phyloP scores from a whole-genome alignment of 2,888 invertebrate genomes.

The Carterocephalus palaemon region DNA sequence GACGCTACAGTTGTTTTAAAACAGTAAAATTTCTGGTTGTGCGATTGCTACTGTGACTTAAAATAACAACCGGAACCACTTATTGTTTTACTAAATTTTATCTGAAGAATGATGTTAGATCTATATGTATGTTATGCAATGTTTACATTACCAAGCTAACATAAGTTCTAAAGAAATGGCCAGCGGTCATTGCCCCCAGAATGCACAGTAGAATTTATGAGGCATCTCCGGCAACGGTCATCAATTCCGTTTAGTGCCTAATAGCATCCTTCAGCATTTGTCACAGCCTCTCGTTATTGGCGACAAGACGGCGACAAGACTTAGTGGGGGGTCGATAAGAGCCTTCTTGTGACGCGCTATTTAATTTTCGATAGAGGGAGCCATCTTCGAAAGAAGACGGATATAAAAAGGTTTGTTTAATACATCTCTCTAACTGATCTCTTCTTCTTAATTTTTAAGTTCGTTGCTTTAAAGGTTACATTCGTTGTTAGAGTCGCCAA shows the following conservation, averaged over 20 bases:
- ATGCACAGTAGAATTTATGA: conserved; percentile 33
- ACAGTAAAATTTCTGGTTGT: no score
- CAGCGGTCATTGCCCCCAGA: conserved; percentile 23
- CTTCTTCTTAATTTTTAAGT: no score
- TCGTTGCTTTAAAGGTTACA: no score
- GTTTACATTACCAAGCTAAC: background rate
- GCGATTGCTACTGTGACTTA: no score
- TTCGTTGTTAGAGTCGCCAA: no score
- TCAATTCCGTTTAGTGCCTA: conserved; percentile 63
- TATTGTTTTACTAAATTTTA: no score
- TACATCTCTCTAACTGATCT: no score
- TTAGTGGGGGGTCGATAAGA: background rate
- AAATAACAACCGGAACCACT: no score
- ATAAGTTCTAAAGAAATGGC: conserved; percentile 5
- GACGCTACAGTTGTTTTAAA: no score
- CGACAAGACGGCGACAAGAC: conserved; percentile 24
- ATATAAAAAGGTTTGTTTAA: no score
- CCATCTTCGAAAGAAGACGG: no score
- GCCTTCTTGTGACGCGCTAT: background rate
- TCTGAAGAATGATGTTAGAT: no score
- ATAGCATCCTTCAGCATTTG: conserved; percentile 53
- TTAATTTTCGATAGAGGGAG: background rate
- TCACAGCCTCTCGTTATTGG: conserved; percentile 44
- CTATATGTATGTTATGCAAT: background rate
- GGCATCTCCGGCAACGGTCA: conserved; percentile 38